Evolutionary conservation across 1,140 invertebrate species (phyloP).

Genomic region (Drosophila asahinai): DNA sequence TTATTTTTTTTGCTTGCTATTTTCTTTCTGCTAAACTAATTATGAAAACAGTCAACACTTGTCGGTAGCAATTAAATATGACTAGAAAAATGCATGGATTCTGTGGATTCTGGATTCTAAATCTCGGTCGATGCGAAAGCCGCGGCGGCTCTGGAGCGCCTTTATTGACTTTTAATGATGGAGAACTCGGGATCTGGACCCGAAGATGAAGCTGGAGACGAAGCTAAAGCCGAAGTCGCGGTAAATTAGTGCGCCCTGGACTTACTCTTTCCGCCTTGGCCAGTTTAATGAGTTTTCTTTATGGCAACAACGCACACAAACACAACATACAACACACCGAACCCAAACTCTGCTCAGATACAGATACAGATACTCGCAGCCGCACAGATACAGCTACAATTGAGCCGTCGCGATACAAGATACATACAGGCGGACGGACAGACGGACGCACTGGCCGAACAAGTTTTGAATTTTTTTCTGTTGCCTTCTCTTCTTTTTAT

Average conservation of each 20-base stretch:
- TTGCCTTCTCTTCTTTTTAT: constrained; percentile 12
- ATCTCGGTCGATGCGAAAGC: constrained; percentile 7
- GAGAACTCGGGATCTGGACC: constrained; percentile 1
- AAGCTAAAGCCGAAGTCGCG: constrained; percentile 2
- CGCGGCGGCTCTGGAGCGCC: constrained; percentile 18
- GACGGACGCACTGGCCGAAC: constrained; percentile 77
- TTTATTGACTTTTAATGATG: constrained; percentile 82
- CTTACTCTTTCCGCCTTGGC: constrained; percentile 55
- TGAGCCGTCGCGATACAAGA: constrained; percentile 48
- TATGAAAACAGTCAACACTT: constrained; percentile 63
- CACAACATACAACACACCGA: constrained; percentile 1
- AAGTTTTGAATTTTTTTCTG: constrained; percentile 67
- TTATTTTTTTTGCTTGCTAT: not conserved
- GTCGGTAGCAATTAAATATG: constrained; percentile 40
- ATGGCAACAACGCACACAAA: constrained; percentile 65
- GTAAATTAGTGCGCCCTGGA: constrained; percentile 62
- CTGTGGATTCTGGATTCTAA: constrained; percentile 28
- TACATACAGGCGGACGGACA: constrained; percentile 46
- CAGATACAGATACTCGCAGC: constrained; percentile 28
- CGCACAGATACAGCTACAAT: constrained; percentile 26
- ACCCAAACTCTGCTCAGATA: constrained; percentile 12
- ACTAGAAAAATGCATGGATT: constrained; percentile 43
- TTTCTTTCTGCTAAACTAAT: constrained; percentile 67
- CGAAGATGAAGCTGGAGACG: constrained; percentile 1
- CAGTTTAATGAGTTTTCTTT: constrained; percentile 83